phyloP scores from a whole-genome alignment of 2,113 vertebrate genomes.

The Rhinolophus sinicus region DNA sequence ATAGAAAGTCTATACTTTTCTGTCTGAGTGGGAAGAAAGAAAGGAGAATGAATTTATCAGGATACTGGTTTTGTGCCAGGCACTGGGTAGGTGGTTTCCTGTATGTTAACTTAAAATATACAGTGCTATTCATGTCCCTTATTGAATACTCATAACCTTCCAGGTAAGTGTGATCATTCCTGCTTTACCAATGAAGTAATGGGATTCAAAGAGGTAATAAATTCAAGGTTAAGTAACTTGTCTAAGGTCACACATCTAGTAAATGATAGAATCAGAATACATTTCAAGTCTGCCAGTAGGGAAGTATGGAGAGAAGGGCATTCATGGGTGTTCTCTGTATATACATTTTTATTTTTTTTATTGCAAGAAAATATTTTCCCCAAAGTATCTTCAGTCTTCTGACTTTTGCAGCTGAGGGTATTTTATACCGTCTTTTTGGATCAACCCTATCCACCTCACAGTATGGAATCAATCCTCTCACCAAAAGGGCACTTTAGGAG shows the following conservation, averaged over 20 bases:
- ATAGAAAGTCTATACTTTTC: neutral
- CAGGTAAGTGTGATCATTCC: neutral
- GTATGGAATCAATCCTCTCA: neutral
- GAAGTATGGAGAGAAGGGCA: neutral
- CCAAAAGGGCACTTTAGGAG: neutral
- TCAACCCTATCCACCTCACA: neutral
- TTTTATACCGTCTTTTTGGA: neutral
- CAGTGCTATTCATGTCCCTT: neutral
- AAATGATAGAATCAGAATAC: neutral
- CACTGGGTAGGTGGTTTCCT: neutral
- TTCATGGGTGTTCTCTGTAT: neutral
- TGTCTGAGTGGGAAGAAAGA: neutral
- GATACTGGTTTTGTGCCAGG: neutral
- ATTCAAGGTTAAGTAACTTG: neutral
- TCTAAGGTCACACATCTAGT: neutral
- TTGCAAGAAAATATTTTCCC: neutral
- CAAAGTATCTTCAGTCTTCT: neutral
- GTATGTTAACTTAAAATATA: neutral
- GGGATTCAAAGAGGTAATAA: neutral
- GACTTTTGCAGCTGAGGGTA: neutral
- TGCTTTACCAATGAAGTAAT: constrained; percentile 31
- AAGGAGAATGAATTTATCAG: neutral
- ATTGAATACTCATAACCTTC: neutral
- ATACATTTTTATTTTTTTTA: neutral
- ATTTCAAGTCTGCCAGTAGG: neutral